Evolutionary conservation across 2,888 invertebrate species (phyloP), one percentile per base, ranked within the genome.

Genomic region (Diloba caeruleocephala): DNA sequence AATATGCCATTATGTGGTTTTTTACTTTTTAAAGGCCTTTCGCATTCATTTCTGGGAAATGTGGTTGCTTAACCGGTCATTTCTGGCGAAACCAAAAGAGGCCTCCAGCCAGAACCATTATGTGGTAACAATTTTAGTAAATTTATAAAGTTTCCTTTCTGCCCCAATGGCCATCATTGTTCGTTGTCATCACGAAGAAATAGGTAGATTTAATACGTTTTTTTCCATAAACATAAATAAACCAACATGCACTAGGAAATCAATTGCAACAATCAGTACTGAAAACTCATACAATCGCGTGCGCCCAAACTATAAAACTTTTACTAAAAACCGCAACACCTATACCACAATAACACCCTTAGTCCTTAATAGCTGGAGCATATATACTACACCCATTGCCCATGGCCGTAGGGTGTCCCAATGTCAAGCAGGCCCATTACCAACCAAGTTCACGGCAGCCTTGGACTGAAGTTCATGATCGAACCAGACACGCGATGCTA

Each of bases 391-490:
- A 33, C 23, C 50, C 57, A 12, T 36, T 9, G 12, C 19, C 53
- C 61, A 70, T 32, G 62, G 50, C 51, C 49, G 51, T 36, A 39
- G 54, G 70, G 65, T 58, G 53, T 50, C 48, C 70, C 74, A 73
- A 70, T 73, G 70, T 58, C 70, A 48, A 39, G 29, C 14, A 25
- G 62, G 62, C 42, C 53, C 61, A 66, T 71, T 70, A 14, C 62
- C 31, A 46, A 33, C 33, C 70, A 73, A 70, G 74, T 73, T 73
- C 71, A 70, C 51, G 49, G 55, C 25, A 58, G 39, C 74, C 71
- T 73, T 70, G 48, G 48, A 33, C 33, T 59, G 74, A 71, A 71
- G 71, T 71, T 71, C 71, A 71, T 32, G 71, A 70, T 39, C 71
- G 43, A 15, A 25, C 7, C 8, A 44, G 67, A 57, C 74, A 71